A percentile compares a stretch with the other conserved stretches of the same genome.
These are phyloP conservation scores for Drosophila nigromelanica DNA, from an alignment of 1,140 invertebrate species.

Conservation along the genomic window DNA sequence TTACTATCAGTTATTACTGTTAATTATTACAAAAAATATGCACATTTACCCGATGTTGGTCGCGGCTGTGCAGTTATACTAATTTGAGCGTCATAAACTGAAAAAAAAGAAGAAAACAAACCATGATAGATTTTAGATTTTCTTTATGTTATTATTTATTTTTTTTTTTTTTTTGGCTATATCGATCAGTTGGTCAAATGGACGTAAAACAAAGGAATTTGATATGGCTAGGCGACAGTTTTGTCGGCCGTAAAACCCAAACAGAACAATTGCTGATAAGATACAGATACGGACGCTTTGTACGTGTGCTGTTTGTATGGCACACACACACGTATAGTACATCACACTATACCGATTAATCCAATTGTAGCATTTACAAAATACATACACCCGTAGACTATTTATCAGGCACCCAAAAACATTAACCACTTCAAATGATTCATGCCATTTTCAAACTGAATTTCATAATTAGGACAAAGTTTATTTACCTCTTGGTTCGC, in stretches of 20 bases:
- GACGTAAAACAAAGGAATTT: constrained; percentile 63
- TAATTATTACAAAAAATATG: background rate
- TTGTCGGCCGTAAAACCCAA: constrained; percentile 33
- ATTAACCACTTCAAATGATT: constrained; percentile 35
- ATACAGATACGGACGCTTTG: constrained; percentile 68
- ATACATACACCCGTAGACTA: constrained; percentile 15
- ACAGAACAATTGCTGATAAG: constrained; percentile 63
- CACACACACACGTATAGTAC: constrained; percentile 49
- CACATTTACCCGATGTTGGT: constrained; percentile 22
- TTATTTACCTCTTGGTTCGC: constrained; percentile 72
- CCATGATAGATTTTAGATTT: background rate
- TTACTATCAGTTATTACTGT: background rate
- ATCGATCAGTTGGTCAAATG: constrained; percentile 47
- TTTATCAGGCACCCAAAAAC: constrained; percentile 49
- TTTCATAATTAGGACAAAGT: background rate
- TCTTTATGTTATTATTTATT: no score
- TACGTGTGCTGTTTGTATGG: constrained; percentile 24
- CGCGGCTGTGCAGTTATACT: constrained; percentile 76
- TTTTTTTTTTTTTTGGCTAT: background rate
- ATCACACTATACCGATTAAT: constrained; percentile 48
- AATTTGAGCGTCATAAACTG: constrained; percentile 73
- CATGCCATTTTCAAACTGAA: constrained; percentile 21
- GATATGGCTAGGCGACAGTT: constrained; percentile 12
- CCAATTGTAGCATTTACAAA: constrained; percentile 46
- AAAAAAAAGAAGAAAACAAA: constrained; percentile 12